Percentiles rank a stretch among this genome's conserved stretches.
These are phyloP conservation scores for Mionectes macconnelli DNA, from an alignment of 2,113 vertebrate species.

Conservation along the genomic window DNA sequence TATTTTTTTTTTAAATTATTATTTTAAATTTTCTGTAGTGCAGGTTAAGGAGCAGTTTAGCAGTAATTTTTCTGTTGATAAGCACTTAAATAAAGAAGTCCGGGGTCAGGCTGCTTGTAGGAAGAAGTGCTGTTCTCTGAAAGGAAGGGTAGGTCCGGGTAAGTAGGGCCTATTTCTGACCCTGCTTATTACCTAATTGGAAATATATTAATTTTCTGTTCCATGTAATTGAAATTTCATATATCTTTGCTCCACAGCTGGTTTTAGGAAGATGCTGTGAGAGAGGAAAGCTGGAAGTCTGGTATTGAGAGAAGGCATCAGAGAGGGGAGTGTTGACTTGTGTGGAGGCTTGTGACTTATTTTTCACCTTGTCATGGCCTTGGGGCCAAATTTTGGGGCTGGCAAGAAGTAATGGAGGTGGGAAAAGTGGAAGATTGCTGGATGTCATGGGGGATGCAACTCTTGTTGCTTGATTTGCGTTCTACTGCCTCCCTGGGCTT, in stretches of 20 bases:
- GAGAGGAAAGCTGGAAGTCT: neutral
- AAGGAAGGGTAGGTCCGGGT: accelerated
- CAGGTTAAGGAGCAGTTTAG: neutral
- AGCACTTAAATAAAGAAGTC: neutral
- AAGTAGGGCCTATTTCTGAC: neutral
- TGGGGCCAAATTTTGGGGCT: neutral
- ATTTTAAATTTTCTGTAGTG: neutral
- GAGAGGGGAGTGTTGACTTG: neutral
- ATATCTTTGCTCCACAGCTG: neutral
- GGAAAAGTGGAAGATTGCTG: no score
- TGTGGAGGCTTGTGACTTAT: neutral
- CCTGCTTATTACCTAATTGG: neutral
- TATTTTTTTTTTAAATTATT: no score
- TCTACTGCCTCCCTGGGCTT: neutral
- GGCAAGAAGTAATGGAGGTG: no score
- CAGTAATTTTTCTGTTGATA: neutral
- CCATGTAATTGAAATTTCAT: neutral
- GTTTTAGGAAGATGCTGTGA: neutral
- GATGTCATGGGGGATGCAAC: no score
- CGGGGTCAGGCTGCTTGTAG: neutral
- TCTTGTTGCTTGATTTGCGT: no score
- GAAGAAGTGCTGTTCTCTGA: neutral
- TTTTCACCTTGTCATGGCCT: neutral
- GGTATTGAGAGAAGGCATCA: accelerated
- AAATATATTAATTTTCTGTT: neutral